phyloP scores from a whole-genome alignment of 2,797 vertebrate species.

The Sebastes cheni region DNA sequence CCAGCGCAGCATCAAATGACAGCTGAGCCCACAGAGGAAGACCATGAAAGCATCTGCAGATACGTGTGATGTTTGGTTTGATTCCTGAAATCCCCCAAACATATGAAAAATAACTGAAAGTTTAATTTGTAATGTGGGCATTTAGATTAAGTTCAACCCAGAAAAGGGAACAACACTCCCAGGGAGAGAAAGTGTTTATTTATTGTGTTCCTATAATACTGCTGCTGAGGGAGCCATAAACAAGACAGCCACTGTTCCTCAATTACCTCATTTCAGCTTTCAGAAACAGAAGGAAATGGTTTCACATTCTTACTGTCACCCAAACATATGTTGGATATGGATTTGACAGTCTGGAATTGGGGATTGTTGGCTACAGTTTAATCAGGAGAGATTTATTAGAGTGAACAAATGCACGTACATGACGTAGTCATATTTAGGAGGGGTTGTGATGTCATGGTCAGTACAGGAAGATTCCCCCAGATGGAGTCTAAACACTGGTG shows the following conservation, averaged over 20 bases:
- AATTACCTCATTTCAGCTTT: background rate
- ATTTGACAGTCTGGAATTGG: background rate
- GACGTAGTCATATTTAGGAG: background rate
- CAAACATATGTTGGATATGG: background rate
- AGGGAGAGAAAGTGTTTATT: background rate
- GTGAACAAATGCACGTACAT: background rate
- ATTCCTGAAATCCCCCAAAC: background rate
- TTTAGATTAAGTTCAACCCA: slow-evolving; percentile 11
- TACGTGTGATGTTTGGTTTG: slow-evolving; percentile 8
- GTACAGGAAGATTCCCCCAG: background rate
- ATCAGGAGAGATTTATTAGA: background rate
- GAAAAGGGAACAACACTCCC: background rate
- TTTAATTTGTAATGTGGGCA: slow-evolving; percentile 28
- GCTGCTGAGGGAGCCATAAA: background rate
- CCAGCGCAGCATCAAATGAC: slow-evolving; percentile 20
- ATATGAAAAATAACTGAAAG: background rate
- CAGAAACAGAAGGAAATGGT: background rate
- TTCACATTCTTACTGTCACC: background rate
- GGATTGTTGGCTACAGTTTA: background rate
- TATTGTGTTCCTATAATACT: background rate
- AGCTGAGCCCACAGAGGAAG: slow-evolving; percentile 17
- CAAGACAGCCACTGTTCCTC: background rate
- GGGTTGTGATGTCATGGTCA: background rate
- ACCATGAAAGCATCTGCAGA: slow-evolving; percentile 36
- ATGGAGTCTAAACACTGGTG: background rate